Conservation (phyloP, 2,797 vertebrate species). For the Propithecus deckenii region DNA sequence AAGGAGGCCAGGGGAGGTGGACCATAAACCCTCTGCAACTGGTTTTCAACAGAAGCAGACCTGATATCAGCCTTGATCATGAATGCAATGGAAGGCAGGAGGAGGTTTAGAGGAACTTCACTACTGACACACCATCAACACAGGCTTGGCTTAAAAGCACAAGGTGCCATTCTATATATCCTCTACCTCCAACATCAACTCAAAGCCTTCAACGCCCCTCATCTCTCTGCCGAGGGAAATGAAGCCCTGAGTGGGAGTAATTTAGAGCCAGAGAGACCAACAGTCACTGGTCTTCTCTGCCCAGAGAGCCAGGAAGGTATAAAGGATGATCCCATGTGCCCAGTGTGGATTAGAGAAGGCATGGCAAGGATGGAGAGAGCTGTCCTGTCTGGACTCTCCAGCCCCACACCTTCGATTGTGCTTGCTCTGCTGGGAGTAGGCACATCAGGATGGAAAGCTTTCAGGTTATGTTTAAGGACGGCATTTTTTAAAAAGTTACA, state of each 20-base stretch:
- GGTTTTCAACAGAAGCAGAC: background rate
- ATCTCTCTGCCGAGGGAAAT: background rate
- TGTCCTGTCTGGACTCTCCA: background rate
- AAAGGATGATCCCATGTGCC: background rate
- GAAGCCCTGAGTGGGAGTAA: background rate
- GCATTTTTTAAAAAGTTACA: background rate
- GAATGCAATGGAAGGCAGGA: background rate
- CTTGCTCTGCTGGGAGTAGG: background rate
- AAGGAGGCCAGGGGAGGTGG: background rate
- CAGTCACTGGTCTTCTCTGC: background rate
- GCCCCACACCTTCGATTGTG: background rate
- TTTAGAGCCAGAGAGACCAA: background rate
- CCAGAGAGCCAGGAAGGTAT: background rate
- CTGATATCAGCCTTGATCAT: background rate
- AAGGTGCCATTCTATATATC: background rate
- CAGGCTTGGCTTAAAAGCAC: background rate
- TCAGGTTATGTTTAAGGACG: background rate
- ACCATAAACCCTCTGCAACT: background rate
- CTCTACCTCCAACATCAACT: no score
- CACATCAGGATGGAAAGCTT: background rate
- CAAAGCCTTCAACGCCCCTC: background rate
- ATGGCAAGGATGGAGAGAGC: background rate
- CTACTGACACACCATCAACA: background rate
- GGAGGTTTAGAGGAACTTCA: background rate
- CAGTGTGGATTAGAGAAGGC: background rate